Conservation (phyloP, 2,888 invertebrate species). For the Halocaridina rubra region DNA sequence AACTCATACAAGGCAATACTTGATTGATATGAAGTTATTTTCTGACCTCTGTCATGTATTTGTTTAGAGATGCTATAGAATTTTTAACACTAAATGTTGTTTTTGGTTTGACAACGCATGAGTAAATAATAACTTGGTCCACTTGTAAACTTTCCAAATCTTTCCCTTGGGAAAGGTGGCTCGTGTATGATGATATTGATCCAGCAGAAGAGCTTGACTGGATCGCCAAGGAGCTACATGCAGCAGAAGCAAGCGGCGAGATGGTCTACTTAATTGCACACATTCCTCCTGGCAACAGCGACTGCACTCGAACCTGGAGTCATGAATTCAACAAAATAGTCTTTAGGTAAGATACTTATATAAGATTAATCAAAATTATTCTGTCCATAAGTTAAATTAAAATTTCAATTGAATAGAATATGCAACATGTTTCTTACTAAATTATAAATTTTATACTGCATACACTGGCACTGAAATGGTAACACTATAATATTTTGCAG, state of each 20-base stretch:
- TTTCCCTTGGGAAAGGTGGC: no score
- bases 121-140: no score
- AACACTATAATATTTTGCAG: no score
- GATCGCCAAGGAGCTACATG: constrained; percentile 70
- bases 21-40: no score
- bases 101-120: not conserved
- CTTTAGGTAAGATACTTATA: constrained; percentile 63
- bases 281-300: constrained; percentile 70
- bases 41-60: no score
- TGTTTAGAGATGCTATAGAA: no score
- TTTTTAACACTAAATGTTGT: no score
- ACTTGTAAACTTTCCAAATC: no score
- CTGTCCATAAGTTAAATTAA: not conserved
- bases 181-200: constrained; percentile 67
- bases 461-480: not conserved
- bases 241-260: constrained; percentile 69
- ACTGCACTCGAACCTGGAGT: constrained; percentile 71
- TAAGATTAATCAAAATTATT: not conserved
- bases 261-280: constrained; percentile 73
- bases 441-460: not conserved
- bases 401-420: not conserved
- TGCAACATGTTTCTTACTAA: not conserved
- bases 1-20: no score
- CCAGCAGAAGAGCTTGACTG: constrained; percentile 72
- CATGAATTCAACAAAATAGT: constrained; percentile 68